Evolutionary conservation across 2,888 invertebrate species (phyloP), one percentile per base, ranked within the genome.

Genomic region (Ypsolopha scabrella): DNA sequence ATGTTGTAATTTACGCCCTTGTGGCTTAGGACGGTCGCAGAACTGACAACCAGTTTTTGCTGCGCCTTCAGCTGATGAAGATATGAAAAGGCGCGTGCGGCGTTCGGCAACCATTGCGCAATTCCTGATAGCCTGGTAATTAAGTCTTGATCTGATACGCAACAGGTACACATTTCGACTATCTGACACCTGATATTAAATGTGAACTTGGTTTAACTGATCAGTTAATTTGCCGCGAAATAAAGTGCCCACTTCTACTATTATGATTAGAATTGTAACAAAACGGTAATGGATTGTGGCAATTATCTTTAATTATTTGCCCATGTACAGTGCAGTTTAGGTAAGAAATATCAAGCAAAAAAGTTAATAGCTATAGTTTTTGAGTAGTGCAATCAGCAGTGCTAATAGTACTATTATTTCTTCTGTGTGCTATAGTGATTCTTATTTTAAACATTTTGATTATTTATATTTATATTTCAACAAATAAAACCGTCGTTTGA

Each of bases 31-130:
- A 24, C 24, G 24, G 24, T 24, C 24, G 4, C 13, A 13, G 11
- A 13, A 10, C 50, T 47, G 55, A 55, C 60, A 75, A 78, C 77
- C 65, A 75, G 78, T 79, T 80, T 78, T 80, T 76, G 70, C 69
- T 55, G 57, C 58, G 39, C 39, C 33, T 37, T 48, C 45, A 36
- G 41, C 49, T 49, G 74, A 77, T 80, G 76, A 79, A 80, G 79
- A 79, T 77, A 81, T 73, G 69, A 63, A 65, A 67, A 64, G 62
- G 51, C 51, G 53, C 51, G 53, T 51, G 51, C 50, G 60, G 60
- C 62, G 55, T 60, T 64, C 62, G 63, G 62, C 54, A 55, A 56
- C 55, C 52, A 57, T 68, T 63, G 59, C 67, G 72, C 62, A 76
- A 75, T 61, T 55, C 59, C 51, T 48, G 61, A 60, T 60, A 54